Evolutionary conservation across 2,797 vertebrate species (phyloP).

Genomic region (Manis javanica): DNA sequence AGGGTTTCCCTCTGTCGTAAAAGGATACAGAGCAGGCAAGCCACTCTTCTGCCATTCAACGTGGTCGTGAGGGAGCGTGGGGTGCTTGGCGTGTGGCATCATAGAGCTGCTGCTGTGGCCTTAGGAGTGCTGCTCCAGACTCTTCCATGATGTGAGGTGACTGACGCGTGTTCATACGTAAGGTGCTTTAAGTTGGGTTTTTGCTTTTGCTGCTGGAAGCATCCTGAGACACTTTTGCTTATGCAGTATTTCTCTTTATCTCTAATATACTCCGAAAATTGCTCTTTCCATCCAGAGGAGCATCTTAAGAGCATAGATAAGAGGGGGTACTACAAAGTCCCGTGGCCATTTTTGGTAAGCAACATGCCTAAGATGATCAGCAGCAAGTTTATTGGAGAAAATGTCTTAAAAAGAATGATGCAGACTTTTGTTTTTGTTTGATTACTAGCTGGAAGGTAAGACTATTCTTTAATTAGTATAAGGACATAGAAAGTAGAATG

Average conservation of each 20-base stretch:
- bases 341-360: background rate
- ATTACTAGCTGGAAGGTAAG: background rate
- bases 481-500: background rate
- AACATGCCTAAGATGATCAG: background rate
- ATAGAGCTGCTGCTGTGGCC: background rate
- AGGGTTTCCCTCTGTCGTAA: background rate
- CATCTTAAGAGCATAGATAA: background rate
- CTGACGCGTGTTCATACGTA: background rate
- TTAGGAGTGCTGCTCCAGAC: background rate
- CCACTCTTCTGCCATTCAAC: background rate
- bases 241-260: background rate
- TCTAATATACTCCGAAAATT: slow-evolving; percentile 8
- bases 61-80: background rate
- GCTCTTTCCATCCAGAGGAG: background rate
- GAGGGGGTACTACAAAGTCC: background rate
- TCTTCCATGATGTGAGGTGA: background rate
- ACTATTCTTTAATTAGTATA: background rate
- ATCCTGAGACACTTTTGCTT: background rate
- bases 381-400: background rate
- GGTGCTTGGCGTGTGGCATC: background rate
- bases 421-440: background rate
- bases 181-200: background rate
- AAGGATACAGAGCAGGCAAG: background rate
- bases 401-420: background rate
- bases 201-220: background rate